Percentiles rank a stretch among this genome's conserved stretches.
Conservation (phyloP, 2,888 invertebrate species). For the Ligdia adustata region DNA sequence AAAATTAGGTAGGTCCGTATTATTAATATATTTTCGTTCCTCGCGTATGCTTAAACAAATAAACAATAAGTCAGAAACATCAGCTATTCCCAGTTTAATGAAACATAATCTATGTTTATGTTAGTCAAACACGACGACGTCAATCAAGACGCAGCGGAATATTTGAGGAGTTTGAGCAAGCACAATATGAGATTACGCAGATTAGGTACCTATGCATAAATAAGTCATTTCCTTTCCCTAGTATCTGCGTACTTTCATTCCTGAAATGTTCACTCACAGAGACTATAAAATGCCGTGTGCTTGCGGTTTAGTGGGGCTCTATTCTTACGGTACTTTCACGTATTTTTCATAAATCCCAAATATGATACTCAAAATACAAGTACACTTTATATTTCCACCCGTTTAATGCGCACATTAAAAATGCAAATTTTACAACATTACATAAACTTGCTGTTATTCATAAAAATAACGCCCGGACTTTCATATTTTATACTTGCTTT, state of each 20-base stretch:
- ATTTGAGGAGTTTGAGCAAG: not conserved
- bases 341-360: constrained; percentile 4
- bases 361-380: constrained; percentile 9
- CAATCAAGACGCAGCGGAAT: not conserved
- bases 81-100: too few species aligned
- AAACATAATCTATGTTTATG: too few species aligned
- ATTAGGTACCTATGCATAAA: constrained; percentile 1
- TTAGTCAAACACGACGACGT: too few species aligned
- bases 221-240: constrained; percentile 1
- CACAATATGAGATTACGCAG: not conserved
- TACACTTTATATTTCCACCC: not conserved
- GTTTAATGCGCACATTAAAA: constrained; percentile 18
- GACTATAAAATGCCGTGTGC: constrained; percentile 6
- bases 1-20: too few species aligned
- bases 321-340: not conserved
- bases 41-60: too few species aligned
- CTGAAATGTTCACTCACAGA: constrained; percentile 4
- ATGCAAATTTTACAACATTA: constrained; percentile 23
- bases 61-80: too few species aligned
- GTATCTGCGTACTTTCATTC: constrained; percentile 2
- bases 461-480: constrained; percentile 18
- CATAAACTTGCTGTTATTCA: constrained; percentile 13
- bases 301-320: constrained; percentile 8
- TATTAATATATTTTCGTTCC: too few species aligned
- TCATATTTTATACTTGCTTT: constrained; percentile 18